Percentiles rank a stretch among this genome's conserved stretches.
Conservation (phyloP, 2,888 invertebrate genomes). For the Sminthurinus aureus region DNA sequence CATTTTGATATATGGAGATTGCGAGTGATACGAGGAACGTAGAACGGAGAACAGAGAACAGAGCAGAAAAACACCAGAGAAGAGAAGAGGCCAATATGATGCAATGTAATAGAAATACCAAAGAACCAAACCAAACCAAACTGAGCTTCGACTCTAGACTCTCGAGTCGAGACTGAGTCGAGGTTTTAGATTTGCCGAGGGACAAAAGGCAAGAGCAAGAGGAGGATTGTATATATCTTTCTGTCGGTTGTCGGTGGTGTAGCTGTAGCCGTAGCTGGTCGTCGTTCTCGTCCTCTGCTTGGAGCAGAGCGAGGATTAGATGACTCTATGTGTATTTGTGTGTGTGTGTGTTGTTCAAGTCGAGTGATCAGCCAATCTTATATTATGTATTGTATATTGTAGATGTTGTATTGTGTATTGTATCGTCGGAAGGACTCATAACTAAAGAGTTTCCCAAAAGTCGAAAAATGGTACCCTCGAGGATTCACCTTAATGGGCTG, state of each 20-base stretch:
- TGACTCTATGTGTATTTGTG: background rate
- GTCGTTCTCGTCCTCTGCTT: background rate
- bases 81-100: background rate
- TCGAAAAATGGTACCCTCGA: slow-evolving; percentile 57
- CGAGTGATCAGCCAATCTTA: slow-evolving; percentile 49
- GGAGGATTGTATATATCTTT: background rate
- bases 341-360: slow-evolving; percentile 41
- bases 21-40: slow-evolving; percentile 57
- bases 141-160: no score
- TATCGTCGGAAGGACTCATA: slow-evolving; percentile 30
- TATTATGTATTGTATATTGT: background rate
- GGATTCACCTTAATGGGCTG: slow-evolving; percentile 58
- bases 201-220: slow-evolving; percentile 31
- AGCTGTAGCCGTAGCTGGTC: background rate
- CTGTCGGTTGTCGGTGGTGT: background rate
- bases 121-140: background rate
- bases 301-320: slow-evolving; percentile 35
- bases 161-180: background rate
- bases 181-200: slow-evolving; percentile 25
- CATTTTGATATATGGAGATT: slow-evolving; percentile 60
- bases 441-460: slow-evolving; percentile 41
- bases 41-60: slow-evolving; percentile 8
- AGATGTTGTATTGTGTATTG: no score
- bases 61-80: no score
- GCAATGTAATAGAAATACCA: slow-evolving; percentile 2